A percentile compares a stretch with the other conserved stretches of the same genome.
phyloP scores from a whole-genome alignment of 2,113 vertebrate species.

The Cygnus buccinator region DNA sequence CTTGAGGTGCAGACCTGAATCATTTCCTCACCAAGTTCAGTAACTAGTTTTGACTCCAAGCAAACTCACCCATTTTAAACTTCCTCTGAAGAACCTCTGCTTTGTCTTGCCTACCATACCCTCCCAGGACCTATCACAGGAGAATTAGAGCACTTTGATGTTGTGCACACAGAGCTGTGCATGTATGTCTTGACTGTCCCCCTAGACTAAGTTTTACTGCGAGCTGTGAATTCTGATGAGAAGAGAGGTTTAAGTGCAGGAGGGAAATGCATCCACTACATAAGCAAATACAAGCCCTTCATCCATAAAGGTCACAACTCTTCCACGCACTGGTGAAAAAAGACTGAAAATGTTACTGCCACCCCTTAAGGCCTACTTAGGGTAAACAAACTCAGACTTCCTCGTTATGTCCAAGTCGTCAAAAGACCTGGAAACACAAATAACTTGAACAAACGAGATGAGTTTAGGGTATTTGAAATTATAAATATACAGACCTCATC shows the following conservation, averaged over 20 bases:
- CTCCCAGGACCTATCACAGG: background rate
- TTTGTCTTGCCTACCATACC: background rate
- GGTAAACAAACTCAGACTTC: background rate
- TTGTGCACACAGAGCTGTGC: rapidly evolving
- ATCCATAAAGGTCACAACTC: background rate
- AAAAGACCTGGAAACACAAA: background rate
- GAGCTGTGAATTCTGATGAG: background rate
- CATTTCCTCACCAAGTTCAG: background rate
- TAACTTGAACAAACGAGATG: background rate
- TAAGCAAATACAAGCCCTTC: background rate
- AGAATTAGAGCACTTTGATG: background rate
- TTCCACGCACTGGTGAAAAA: background rate
- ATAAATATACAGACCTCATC: slow-evolving; percentile 76
- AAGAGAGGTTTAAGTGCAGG: background rate
- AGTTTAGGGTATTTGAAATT: background rate
- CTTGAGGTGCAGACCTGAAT: background rate
- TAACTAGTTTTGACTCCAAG: background rate
- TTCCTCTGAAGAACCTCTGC: background rate
- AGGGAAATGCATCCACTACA: background rate
- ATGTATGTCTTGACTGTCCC: rapidly evolving
- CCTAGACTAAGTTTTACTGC: background rate
- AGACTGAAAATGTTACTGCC: background rate
- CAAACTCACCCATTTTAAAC: background rate
- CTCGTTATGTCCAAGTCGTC: background rate
- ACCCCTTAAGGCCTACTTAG: background rate